Evolutionary conservation across 2,113 vertebrate genomes (phyloP).

Genomic region (Solea senegalensis): DNA sequence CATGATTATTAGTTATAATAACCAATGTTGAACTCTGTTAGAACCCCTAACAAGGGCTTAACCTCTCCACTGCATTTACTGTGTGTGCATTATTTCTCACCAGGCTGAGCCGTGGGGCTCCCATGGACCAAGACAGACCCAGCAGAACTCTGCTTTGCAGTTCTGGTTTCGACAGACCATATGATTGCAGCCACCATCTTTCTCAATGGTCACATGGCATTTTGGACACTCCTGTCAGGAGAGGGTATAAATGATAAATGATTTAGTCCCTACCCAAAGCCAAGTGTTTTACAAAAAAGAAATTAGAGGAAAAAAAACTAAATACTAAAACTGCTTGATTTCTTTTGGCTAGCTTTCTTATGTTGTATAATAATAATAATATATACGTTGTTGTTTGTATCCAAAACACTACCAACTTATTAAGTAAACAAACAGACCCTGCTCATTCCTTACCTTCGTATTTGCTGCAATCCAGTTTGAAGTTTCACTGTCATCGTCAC

Average conservation of each 20-base stretch:
- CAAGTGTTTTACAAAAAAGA: background rate
- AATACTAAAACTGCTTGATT: background rate
- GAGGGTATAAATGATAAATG: background rate
- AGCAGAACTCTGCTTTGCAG: constrained; percentile 99
- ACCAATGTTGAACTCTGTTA: too few species aligned
- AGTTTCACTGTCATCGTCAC: constrained; percentile 99
- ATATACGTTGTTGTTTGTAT: background rate
- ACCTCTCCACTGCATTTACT: background rate
- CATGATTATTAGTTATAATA: too few species aligned
- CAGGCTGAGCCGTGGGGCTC: constrained; percentile 99
- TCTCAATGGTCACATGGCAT: constrained; percentile 99
- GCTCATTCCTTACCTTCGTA: constrained; percentile 87
- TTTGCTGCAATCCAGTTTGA: constrained; percentile 99
- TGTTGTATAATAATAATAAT: too few species aligned
- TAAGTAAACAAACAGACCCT: background rate
- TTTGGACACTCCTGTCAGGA: constrained; percentile 94
- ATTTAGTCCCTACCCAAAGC: background rate
- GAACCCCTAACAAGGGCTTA: too few species aligned
- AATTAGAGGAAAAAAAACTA: background rate
- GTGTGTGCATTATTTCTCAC: constrained; percentile 76
- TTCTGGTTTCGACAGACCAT: constrained; percentile 99
- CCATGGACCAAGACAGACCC: constrained; percentile 99
- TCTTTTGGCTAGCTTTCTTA: too few species aligned
- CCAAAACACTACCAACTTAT: background rate
- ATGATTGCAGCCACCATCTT: constrained; percentile 99